Conservation (phyloP, 2,888 invertebrate species). For the Habroteleia sp. region DNA sequence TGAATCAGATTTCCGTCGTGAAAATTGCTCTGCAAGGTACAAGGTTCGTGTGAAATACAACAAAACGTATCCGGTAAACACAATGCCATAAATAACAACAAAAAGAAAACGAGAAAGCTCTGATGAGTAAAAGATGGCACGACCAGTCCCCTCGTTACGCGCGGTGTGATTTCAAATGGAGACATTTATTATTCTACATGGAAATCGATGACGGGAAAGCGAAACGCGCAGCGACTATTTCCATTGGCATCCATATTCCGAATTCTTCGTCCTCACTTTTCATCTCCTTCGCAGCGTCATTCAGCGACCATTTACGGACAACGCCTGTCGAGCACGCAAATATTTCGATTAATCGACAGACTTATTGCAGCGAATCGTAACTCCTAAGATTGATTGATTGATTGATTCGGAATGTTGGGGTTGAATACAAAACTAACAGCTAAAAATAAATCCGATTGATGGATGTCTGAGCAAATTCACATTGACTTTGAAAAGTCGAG, state of each 20-base stretch:
- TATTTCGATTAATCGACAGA: conserved; percentile 8
- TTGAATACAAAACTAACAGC: neutral
- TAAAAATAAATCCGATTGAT: conserved; percentile 3
- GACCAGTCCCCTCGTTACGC: conserved; percentile 19
- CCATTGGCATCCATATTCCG: conserved; percentile 13
- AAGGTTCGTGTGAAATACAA: too few species aligned
- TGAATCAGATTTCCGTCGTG: too few species aligned
- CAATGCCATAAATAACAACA: too few species aligned
- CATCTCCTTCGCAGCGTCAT: conserved; percentile 10
- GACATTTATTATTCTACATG: conserved; percentile 31
- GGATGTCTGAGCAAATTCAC: neutral
- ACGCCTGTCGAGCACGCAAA: conserved; percentile 3
- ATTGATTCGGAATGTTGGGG: neutral
- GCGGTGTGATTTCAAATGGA: conserved; percentile 19
- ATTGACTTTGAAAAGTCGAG: neutral
- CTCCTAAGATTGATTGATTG: neutral
- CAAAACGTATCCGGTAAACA: too few species aligned
- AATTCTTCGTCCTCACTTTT: conserved; percentile 11
- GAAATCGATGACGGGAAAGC: conserved; percentile 23
- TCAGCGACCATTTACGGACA: conserved; percentile 9
- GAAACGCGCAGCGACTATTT: conserved; percentile 13
- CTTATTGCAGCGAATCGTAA: conserved; percentile 1
- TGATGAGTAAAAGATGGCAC: conserved; percentile 4
- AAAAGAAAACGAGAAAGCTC: neutral
- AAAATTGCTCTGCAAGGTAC: too few species aligned